Evolutionary conservation across 1,140 invertebrate species (phyloP), one percentile per base, ranked within the genome.

Genomic region (Xylocopa sonorina): DNA sequence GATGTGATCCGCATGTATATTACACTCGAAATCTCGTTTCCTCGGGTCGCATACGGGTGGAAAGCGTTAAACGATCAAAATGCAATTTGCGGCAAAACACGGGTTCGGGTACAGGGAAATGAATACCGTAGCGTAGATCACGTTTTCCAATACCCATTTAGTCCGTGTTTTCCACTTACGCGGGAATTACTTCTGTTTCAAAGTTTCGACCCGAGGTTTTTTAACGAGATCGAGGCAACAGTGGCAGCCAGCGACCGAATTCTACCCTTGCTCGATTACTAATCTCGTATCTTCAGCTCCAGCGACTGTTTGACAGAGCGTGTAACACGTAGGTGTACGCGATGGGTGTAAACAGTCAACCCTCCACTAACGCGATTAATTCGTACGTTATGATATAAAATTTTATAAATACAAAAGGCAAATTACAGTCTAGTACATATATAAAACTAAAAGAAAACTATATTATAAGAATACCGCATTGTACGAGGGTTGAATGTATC

Each of bases 91-190:
- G 67, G 68, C 46, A 63, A n/a, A 53, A 55, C 57, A 62, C 67
- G 34, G n/a, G 55, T 46, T 34, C 27, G 27, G n/a, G 38, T 18
- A 62, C 18, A 72, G 34, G 43, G 24, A 71, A 78, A 78, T 78
- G 67, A 72, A 78, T 62, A 41, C n/a, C 38, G 27, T 32, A 27
- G 29, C 27, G 16, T 63, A 14, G 27, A 73, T 78, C 48, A 63
- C 68, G 58, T 78, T 78, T 62, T 73, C 48, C 58, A 62, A 72
- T 78, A 72, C 58, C 72, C 57, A 51, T 78, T 78, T 64, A 34
- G 32, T 46, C 38, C 34, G 34, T 55, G 58, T 63, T 73, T 72
- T 27, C 48, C 68, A 63, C 38, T 72, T 63, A 46, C 14, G 34
- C 18, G 5, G 41, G 21, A 63, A 58, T 71, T 55, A 53, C 46